Evolutionary conservation across 2,888 invertebrate species (phyloP).

Genomic region (Phortica okadai): DNA sequence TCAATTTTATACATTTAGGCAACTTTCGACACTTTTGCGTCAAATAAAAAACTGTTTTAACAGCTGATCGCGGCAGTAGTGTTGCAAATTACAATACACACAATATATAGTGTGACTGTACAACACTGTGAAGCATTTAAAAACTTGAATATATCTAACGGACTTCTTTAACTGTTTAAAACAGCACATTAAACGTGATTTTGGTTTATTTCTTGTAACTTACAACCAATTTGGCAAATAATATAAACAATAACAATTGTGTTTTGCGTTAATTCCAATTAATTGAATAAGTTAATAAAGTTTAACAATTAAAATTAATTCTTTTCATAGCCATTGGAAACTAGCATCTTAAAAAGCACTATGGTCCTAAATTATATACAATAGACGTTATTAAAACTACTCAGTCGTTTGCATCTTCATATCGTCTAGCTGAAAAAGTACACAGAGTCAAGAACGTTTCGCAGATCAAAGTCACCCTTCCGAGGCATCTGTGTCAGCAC

Average conservation of each 20-base stretch:
- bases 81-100: too few relatives aligned
- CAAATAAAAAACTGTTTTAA: too few relatives aligned
- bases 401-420: constrained; percentile 23
- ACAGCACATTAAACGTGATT: neutral
- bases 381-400: constrained; percentile 26
- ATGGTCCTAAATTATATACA: neutral
- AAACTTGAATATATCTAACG: neutral
- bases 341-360: constrained; percentile 12
- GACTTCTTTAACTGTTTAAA: neutral
- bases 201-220: too few relatives aligned
- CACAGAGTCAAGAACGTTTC: constrained; percentile 84
- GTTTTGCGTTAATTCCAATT: too few relatives aligned
- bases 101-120: neutral
- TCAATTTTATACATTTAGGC: too few relatives aligned
- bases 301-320: neutral
- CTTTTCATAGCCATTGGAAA: neutral
- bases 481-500: constrained; percentile 82
- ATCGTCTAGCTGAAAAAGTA: constrained; percentile 89
- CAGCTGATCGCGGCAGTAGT: too few relatives aligned
- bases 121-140: neutral
- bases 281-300: constrained; percentile 13
- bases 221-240: too few relatives aligned
- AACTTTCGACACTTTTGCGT: too few relatives aligned
- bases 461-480: constrained; percentile 87
- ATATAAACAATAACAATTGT: too few relatives aligned